Conservation (phyloP, 2,113 vertebrate genomes). For the Nannobrachium achirus region DNA sequence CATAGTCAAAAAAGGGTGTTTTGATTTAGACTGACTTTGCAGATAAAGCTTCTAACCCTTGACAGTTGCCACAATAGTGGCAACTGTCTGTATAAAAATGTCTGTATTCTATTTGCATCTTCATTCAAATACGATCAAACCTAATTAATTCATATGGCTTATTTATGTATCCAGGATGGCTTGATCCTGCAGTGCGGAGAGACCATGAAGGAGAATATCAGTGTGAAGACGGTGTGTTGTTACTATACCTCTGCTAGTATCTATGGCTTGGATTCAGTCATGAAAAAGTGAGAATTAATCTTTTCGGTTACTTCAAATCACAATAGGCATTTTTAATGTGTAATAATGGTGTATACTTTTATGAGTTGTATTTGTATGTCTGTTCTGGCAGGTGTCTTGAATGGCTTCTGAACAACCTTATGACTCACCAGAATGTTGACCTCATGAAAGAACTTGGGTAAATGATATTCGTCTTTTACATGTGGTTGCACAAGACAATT, state of each 20-base stretch:
- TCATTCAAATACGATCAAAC: too few relatives aligned
- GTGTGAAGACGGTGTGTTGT: constrained; percentile 90
- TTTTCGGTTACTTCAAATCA: not conserved
- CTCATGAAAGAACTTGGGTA: constrained; percentile 97
- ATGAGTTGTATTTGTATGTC: constrained; percentile 4
- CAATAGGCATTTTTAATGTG: not conserved
- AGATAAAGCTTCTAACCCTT: not conserved
- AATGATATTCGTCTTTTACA: not conserved
- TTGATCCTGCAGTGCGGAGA: constrained; percentile 97
- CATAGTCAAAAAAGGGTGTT: too few relatives aligned
- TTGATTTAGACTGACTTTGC: not conserved
- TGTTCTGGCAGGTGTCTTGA: constrained; percentile 88
- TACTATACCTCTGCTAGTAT: constrained; percentile 90
- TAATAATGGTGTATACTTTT: not conserved
- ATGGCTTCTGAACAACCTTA: constrained; percentile 97
- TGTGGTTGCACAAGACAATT: not conserved
- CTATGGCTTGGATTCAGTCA: constrained; percentile 93
- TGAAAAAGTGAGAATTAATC: constrained; percentile 85
- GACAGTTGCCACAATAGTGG: too few relatives aligned
- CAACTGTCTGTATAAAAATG: not conserved
- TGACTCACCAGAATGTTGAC: constrained; percentile 96
- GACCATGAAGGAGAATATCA: constrained; percentile 98
- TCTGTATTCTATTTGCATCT: too few relatives aligned
- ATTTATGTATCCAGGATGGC: constrained; percentile 83
- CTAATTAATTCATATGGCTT: constrained; percentile 13